Evolutionary conservation across 2,888 invertebrate genomes (phyloP), one percentile per base, ranked within the genome.

Genomic region (Pseudococcus viburni): DNA sequence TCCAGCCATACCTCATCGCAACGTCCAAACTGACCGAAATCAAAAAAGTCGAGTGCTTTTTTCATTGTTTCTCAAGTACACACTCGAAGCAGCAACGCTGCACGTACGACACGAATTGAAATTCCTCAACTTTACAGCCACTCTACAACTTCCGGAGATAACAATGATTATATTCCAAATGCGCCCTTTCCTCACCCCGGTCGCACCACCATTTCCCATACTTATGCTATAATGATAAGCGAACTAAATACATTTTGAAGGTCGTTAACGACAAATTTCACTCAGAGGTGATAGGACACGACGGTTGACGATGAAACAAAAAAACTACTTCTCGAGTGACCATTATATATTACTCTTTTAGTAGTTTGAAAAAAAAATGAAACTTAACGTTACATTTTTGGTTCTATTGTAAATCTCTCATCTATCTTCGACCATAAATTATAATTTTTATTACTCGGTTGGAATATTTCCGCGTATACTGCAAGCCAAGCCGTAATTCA

Each of bases 181-280:
- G 9, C 22, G 11, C 64, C 64, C 59, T n/a, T 6, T 59, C 3
- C n/a, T 12, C 22, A 11, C 22, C 9, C 11, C 55, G 4, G 11
- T 1, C 22, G 19, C 4, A 64, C 8, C 64, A 1, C 2, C 4
- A 22, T 64, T 6, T 64, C 22, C 11, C 12, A 64, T 22, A 64
- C 22, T 64, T 22, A 11, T 9, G 11, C 6, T 3, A 22, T 22
- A 3, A 64, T 46, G 80, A 83, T 83, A 83, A 46, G 46, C 19
- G 33, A 83, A 83, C 39, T 19, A 83, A 83, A 83, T 33, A 83
- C 77, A 17, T 12, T 46, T 19, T 33, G 80, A 83, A 83, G 80
- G 80, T 83, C 80, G 80, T 83, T 19, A 19, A 19, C 17, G 80
- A 83, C 80, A 83, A 83, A 83, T 83, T 83, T 83, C 80, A 46